Conservation (phyloP, 2,888 invertebrate genomes). For the Fragum whitleyi region DNA sequence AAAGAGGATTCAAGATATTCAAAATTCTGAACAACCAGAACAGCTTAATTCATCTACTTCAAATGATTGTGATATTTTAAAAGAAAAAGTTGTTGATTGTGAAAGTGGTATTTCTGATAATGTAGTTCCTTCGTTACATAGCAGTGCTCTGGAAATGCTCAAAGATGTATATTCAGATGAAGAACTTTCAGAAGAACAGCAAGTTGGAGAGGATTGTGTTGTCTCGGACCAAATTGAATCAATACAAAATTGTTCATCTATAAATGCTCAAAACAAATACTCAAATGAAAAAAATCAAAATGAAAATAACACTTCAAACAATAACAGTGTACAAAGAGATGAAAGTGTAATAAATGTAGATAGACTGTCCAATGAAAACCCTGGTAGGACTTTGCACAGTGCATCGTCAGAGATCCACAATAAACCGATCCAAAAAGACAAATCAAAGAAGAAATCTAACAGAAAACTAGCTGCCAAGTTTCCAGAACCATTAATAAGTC, state of each 20-base stretch:
- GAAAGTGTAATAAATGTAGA: background rate
- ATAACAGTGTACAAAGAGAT: background rate
- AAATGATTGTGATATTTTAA: no score
- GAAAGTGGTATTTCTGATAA: background rate
- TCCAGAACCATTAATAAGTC: slow-evolving; percentile 59
- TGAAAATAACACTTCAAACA: background rate
- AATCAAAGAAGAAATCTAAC: slow-evolving; percentile 49
- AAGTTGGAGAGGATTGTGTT: slow-evolving; percentile 85
- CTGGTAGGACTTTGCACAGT: background rate
- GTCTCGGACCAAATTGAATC: background rate
- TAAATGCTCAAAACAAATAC: background rate
- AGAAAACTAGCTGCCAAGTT: slow-evolving; percentile 64
- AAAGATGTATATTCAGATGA: slow-evolving; percentile 39
- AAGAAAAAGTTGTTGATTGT: no score
- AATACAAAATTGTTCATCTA: background rate
- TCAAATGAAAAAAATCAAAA: background rate
- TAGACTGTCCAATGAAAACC: background rate
- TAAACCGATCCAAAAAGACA: background rate
- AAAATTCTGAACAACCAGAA: no score
- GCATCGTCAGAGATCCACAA: background rate
- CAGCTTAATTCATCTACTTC: no score
- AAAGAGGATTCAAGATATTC: no score
- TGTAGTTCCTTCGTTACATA: background rate
- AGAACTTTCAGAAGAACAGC: slow-evolving; percentile 19
- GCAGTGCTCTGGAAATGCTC: slow-evolving; percentile 48